These are phyloP conservation scores for Pteruthius melanotis DNA, from an alignment of 2,113 vertebrate species.

Conservation along the genomic window DNA sequence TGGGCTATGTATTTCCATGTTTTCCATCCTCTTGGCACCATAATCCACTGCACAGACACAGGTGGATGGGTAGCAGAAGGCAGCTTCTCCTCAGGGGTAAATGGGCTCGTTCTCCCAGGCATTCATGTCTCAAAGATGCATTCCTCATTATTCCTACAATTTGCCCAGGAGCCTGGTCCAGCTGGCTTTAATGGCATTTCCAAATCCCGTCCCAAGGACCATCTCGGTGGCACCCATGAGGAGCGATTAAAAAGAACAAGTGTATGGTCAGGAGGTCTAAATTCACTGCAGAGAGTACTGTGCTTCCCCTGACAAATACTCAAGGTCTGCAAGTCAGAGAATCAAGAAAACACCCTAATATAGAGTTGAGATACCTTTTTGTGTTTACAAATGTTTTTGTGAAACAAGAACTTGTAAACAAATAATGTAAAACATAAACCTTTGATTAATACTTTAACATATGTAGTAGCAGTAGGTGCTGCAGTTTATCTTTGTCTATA, in stretches of 20 bases:
- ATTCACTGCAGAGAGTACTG: not conserved
- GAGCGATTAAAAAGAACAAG: not conserved
- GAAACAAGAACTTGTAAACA: not conserved
- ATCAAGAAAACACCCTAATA: not conserved
- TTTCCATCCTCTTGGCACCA: not conserved
- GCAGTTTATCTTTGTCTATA: not conserved
- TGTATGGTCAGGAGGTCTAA: not conserved
- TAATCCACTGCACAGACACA: not conserved
- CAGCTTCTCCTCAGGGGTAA: not conserved
- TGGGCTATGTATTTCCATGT: not conserved
- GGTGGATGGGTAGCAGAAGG: not conserved
- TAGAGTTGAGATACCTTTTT: not conserved
- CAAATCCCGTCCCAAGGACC: not conserved
- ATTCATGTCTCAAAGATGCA: not conserved
- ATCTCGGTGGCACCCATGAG: not conserved
- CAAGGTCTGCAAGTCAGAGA: not conserved
- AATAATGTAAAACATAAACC: not conserved
- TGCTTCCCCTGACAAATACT: not conserved
- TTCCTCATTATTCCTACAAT: not conserved
- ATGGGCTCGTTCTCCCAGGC: accelerated
- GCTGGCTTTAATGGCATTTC: not conserved
- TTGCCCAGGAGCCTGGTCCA: not conserved
- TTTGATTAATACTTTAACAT: not conserved
- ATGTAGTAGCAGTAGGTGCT: not conserved
- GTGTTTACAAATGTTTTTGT: not conserved